Percentiles rank a stretch among this genome's conserved stretches.
phyloP scores from a whole-genome alignment of 2,797 vertebrate species.

The Coranthus polyacanthus region DNA sequence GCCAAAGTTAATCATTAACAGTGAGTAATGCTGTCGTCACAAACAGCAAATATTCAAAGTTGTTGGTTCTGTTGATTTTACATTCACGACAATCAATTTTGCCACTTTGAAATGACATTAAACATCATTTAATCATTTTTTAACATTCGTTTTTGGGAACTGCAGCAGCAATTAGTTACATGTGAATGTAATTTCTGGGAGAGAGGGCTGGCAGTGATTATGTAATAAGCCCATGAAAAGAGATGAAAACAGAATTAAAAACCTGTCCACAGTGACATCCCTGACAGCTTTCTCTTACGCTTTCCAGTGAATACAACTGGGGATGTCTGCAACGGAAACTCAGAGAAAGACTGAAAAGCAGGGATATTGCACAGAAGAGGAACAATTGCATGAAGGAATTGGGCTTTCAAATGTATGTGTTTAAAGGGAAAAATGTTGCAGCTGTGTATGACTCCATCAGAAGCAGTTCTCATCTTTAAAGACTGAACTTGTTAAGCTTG shows the following conservation, averaged over 20 bases:
- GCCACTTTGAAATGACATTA: too few species aligned
- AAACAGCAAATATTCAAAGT: too few species aligned
- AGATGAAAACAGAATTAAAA: neutral
- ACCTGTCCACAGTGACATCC: neutral
- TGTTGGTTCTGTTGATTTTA: too few species aligned
- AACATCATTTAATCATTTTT: too few species aligned
- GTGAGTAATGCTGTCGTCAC: too few species aligned
- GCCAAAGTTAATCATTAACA: too few species aligned
- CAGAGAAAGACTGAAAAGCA: neutral
- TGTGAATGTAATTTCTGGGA: too few species aligned
- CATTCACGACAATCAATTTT: too few species aligned
- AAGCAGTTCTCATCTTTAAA: constrained; percentile 24
- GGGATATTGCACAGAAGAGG: neutral
- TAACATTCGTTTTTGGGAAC: too few species aligned
- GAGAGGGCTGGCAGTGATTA: neutral
- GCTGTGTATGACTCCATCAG: constrained; percentile 11
- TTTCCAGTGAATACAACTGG: neutral
- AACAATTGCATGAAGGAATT: neutral
- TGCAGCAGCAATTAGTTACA: too few species aligned
- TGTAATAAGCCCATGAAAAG: neutral
- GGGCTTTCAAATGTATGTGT: neutral
- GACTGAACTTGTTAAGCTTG: constrained; percentile 46
- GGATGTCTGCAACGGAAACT: neutral
- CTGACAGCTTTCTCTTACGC: neutral
- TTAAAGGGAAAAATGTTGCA: neutral